A percentile compares a stretch with the other conserved stretches of the same genome.
Evolutionary conservation across 2,888 invertebrate species (phyloP).

Genomic region (Drosophila subquinaria): DNA sequence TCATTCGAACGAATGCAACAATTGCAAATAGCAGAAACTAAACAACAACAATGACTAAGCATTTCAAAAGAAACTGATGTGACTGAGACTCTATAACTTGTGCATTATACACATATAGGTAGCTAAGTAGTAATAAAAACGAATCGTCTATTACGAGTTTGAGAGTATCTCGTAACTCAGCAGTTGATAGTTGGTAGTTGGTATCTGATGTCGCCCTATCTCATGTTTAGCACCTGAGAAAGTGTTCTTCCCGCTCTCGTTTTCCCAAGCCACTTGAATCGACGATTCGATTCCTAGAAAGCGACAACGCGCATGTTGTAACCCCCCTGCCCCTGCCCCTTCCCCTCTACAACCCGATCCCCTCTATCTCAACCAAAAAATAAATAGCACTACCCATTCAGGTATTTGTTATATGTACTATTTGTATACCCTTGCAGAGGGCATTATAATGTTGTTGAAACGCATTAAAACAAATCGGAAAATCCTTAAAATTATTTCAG

Average conservation of each 20-base stretch:
- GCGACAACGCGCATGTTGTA: constrained; percentile 3
- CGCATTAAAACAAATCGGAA: no score
- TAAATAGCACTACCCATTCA: constrained; percentile 1
- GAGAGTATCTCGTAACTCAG: no score
- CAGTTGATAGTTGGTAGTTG: background rate
- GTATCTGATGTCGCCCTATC: constrained; percentile 3
- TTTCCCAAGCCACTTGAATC: constrained; percentile 21
- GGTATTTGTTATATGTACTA: background rate
- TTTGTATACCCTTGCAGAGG: background rate
- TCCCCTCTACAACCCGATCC: no score
- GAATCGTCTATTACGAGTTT: constrained; percentile 18
- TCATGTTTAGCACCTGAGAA: background rate
- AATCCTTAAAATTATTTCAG: no score
- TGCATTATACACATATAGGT: background rate
- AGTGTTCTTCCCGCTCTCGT: background rate
- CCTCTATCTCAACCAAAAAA: background rate
- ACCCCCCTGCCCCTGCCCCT: background rate
- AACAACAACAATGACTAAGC: constrained; percentile 34
- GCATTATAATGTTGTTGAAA: background rate
- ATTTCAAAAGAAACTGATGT: constrained; percentile 28
- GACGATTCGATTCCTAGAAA: constrained; percentile 36
- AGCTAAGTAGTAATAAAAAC: background rate
- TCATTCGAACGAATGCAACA: constrained; percentile 40
- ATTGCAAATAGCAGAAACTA: constrained; percentile 8
- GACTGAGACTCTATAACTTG: background rate